Conservation (phyloP, 2,888 invertebrate genomes). For the Cyaniris semiargus region DNA sequence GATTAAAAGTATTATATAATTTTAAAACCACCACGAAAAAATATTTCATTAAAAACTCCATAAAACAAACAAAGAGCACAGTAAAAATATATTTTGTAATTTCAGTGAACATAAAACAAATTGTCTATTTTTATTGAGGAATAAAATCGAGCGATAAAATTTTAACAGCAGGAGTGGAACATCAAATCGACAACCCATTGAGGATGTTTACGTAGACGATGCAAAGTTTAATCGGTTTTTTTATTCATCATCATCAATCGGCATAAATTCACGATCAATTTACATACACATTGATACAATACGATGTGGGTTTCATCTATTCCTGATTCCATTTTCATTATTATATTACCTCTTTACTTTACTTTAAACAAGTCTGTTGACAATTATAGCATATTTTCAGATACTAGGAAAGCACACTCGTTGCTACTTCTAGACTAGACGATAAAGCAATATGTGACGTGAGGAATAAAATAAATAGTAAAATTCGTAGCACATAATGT, state of each 20-base stretch:
- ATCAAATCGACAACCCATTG: conserved; percentile 6
- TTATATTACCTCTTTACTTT: too few species aligned
- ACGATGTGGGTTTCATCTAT: too few species aligned
- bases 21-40: background rate
- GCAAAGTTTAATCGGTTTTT: conserved; percentile 4
- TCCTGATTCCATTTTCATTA: too few species aligned
- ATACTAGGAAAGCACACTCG: too few species aligned
- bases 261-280: too few species aligned
- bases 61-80: background rate
- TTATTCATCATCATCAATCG: conserved; percentile 7
- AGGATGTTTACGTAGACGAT: conserved; percentile 5
- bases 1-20: background rate
- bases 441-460: too few species aligned
- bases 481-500: too few species aligned
- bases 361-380: too few species aligned
- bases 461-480: too few species aligned
- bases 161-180: conserved; percentile 24
- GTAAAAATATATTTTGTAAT: conserved; percentile 13
- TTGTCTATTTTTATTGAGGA: conserved; percentile 30
- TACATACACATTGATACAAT: too few species aligned
- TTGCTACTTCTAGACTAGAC: too few species aligned
- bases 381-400: too few species aligned
- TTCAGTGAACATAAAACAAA: conserved; percentile 26
- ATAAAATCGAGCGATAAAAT: conserved; percentile 27
- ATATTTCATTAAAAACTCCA: background rate